Evolutionary conservation across 2,797 vertebrate genomes (phyloP), one percentile per base, ranked within the genome.

Genomic region (Meriones psammophilus): DNA sequence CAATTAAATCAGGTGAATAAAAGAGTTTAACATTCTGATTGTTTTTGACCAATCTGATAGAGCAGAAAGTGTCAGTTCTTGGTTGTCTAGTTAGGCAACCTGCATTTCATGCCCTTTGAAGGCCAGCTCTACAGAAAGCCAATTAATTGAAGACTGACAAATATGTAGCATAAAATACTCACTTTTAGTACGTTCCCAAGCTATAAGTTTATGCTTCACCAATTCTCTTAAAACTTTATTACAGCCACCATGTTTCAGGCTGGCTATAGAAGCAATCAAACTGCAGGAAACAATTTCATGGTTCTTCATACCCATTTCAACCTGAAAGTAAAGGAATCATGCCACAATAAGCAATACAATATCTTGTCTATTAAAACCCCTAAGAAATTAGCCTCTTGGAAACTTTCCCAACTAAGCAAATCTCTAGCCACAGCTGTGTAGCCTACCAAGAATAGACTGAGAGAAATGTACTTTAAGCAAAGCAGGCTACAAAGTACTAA

Each of bases 281-380:
- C 99, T 99, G 79, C 99, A 98, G 66, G 99, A 99, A 80, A 99
- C 99, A 33, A 99, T 99, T 98, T 99, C 99, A 94, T 99, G 99
- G 98, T 99, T 99, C 98, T 99, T 99, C 99, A 99, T 99, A 64
- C 99, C 99, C 99, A 99, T 99, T 98, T 99, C 99, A 96, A 99
- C 99, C 99, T 99, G 97, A 64, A 98, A 94, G 15, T 20, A 97
- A 97, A 97, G 76, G 36, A 91, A 88, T 80, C 56, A 92, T 68
- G 18, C 76, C 66, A 36, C 80, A 33, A 77, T 69, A 91, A 93
- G 9, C 4, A 88, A 71, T 39, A 87, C 1, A 88, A 46, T 90
- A 39, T 3, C 2, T 22, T 58, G 17, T 84, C 64, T 92, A 92
- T 60, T 66, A 91, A 86, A 92, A 95, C 17, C 13, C 58, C 66